phyloP scores from a whole-genome alignment of 2,888 invertebrate species.

The Synergus itoensis region DNA sequence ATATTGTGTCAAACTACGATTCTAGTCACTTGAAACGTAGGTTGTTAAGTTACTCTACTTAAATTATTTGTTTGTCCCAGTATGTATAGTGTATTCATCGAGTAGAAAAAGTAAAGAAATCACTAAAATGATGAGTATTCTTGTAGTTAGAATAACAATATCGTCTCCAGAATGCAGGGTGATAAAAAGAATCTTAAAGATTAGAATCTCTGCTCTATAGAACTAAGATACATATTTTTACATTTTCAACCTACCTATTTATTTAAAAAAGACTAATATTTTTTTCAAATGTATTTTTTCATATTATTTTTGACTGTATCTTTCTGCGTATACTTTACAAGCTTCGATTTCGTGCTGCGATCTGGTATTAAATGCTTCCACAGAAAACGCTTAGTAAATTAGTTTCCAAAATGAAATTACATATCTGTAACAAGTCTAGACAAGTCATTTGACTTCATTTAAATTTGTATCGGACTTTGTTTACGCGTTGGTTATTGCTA shows the following conservation, averaged over 20 bases:
- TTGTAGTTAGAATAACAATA: neutral
- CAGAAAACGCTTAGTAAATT: neutral
- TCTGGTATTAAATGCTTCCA: neutral
- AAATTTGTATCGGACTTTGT: conserved; percentile 41
- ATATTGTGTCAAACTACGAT: conserved; percentile 30
- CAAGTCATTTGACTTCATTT: conserved; percentile 9
- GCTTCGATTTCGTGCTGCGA: conserved; percentile 5
- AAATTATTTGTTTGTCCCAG: neutral
- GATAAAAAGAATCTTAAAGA: neutral
- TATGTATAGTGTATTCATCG: neutral
- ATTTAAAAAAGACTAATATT: neutral
- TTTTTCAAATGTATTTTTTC: neutral
- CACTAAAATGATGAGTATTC: neutral
- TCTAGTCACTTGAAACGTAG: conserved; percentile 21
- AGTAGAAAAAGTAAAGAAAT: neutral
- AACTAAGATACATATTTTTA: neutral
- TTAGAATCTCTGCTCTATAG: neutral
- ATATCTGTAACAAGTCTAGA: neutral
- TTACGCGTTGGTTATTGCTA: conserved; percentile 54
- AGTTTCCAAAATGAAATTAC: conserved; percentile 1
- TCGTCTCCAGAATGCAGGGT: neutral
- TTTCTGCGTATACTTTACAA: neutral
- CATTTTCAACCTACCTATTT: neutral
- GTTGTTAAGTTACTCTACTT: conserved; percentile 14
- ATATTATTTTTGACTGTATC: neutral